These are phyloP conservation scores for Cheiracanthium punctorium DNA, from an alignment of 2,888 invertebrate genomes.

Conservation along the genomic window DNA sequence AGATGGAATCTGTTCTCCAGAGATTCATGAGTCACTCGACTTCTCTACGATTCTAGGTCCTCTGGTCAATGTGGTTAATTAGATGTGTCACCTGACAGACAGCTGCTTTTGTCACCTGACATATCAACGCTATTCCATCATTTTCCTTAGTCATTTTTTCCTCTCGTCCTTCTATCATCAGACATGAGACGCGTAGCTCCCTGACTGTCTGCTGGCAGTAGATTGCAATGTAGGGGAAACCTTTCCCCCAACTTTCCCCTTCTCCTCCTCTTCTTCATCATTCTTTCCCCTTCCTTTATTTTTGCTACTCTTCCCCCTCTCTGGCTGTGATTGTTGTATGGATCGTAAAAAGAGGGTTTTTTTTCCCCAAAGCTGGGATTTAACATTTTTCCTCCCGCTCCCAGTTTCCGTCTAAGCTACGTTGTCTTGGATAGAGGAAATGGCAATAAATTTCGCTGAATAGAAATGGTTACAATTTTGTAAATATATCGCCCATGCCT, in stretches of 20 bases:
- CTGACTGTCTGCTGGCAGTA: conserved; percentile 39
- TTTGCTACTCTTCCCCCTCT: conserved; percentile 30
- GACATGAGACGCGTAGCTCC: background rate
- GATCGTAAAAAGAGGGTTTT: conserved; percentile 26
- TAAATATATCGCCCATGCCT: background rate
- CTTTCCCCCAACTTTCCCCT: background rate
- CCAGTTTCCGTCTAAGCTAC: background rate
- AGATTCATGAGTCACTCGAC: conserved; percentile 13
- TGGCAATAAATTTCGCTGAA: background rate
- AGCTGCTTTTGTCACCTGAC: conserved; percentile 60
- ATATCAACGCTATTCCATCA: conserved; percentile 48
- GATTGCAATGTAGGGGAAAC: conserved; percentile 27
- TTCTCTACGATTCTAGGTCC: background rate
- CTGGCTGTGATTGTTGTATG: conserved; percentile 48
- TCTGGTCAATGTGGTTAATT: conserved; percentile 56
- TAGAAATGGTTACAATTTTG: conserved; percentile 33
- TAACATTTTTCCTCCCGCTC: conserved; percentile 12
- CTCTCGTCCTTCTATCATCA: background rate
- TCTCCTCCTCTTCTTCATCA: conserved; percentile 12
- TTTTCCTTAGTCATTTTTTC: conserved; percentile 29
- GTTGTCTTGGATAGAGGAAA: background rate
- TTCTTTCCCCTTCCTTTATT: conserved; percentile 50
- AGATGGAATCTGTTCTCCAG: background rate
- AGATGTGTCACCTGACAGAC: conserved; percentile 63
- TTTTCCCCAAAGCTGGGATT: conserved; percentile 14